Conservation (phyloP, 2,113 vertebrate species). For the Caretta caretta region DNA sequence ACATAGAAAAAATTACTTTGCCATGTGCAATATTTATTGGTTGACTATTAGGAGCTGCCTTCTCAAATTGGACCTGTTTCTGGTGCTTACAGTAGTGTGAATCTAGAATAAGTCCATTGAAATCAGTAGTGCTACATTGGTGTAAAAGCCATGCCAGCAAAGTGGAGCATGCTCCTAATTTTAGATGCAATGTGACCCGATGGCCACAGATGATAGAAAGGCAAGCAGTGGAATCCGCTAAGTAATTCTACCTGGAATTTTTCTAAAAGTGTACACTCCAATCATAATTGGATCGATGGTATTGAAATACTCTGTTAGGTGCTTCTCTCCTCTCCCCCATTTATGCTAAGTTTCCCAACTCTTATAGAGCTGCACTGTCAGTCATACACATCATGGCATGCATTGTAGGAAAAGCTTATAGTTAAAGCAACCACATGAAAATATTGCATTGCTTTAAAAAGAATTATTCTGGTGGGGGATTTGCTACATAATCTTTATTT, state of each 20-base stretch:
- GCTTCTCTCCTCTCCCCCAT: background rate
- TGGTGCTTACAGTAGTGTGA: background rate
- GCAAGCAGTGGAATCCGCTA: background rate
- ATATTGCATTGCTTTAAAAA: constrained; percentile 14
- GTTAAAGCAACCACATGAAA: background rate
- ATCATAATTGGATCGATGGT: background rate
- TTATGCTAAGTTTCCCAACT: background rate
- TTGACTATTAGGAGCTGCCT: background rate
- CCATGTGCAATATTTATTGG: background rate
- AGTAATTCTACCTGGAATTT: background rate
- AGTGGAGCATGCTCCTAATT: background rate
- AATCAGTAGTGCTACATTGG: background rate
- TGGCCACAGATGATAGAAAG: background rate
- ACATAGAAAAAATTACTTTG: background rate
- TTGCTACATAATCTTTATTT: constrained; percentile 20
- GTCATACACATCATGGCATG: background rate
- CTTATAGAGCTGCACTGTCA: background rate
- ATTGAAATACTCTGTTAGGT: background rate
- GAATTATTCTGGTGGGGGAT: background rate
- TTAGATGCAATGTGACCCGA: background rate
- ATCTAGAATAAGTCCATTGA: background rate
- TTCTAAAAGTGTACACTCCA: background rate
- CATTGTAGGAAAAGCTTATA: background rate
- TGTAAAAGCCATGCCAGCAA: background rate
- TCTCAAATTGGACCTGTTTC: background rate